Percentiles rank a stretch among this genome's conserved stretches.
phyloP scores from a whole-genome alignment of 37 sponge, comb jelly and placozoan species.

The Diacarnus erythraeanus region DNA sequence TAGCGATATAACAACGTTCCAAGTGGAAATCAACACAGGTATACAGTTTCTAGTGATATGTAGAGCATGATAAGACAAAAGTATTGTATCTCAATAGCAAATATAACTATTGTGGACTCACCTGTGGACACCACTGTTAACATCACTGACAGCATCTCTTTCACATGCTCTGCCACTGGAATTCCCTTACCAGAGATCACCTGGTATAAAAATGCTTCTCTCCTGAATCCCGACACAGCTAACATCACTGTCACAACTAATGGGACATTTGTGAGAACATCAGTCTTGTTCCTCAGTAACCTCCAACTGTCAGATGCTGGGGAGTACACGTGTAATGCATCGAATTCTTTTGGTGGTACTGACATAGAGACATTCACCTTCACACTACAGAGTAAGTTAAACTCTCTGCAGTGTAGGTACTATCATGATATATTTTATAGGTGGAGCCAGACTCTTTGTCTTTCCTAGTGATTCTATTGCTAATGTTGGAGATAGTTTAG shows the following conservation, averaged over 20 bases:
- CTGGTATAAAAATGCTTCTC: slow-evolving; percentile 18
- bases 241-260: neutral
- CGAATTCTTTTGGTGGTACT: neutral
- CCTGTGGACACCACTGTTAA: neutral
- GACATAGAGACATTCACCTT: neutral
- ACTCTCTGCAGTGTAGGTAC: too few species aligned
- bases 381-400: neutral
- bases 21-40: neutral
- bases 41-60: neutral
- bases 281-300: neutral
- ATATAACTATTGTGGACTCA: neutral
- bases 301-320: slow-evolving; percentile 13
- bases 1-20: neutral
- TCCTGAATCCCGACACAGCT: neutral
- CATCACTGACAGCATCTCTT: neutral
- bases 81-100: too few species aligned
- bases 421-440: too few species aligned
- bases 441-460: neutral
- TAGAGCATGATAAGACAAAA: too few species aligned
- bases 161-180: neutral
- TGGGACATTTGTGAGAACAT: neutral
- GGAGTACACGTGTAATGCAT: slow-evolving; percentile 19
- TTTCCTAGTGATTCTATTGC: neutral
- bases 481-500: neutral
- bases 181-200: neutral